Percentiles rank a stretch among this genome's conserved stretches.
phyloP scores from a whole-genome alignment of 2,797 vertebrate species.

The Eidolon dupreanum region DNA sequence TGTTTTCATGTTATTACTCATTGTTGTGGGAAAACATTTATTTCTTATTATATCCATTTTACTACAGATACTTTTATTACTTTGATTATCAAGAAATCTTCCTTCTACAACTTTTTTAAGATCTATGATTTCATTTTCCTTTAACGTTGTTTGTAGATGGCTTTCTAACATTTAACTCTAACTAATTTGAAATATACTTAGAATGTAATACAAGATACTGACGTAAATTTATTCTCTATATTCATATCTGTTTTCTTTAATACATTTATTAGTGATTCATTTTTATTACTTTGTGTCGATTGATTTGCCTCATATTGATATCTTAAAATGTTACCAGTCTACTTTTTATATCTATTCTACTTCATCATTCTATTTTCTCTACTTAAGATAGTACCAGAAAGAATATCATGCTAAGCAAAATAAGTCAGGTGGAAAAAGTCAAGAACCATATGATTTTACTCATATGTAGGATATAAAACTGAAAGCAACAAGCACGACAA shows the following conservation, averaged over 20 bases:
- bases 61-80: neutral
- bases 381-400: neutral
- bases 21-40: neutral
- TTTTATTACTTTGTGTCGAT: constrained; percentile 29
- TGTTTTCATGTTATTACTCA: constrained; percentile 29
- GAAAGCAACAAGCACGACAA: too few relatives aligned
- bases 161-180: constrained; percentile 31
- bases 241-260: constrained; percentile 5
- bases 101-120: constrained; percentile 2
- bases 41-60: constrained; percentile 1
- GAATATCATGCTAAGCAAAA: too few relatives aligned
- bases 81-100: constrained; percentile 38
- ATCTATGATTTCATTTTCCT: neutral
- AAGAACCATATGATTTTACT: too few relatives aligned
- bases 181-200: constrained; percentile 10
- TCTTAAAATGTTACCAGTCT: neutral
- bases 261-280: neutral
- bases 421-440: too few relatives aligned
- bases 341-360: neutral
- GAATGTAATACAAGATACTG: neutral
- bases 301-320: neutral
- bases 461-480: too few relatives aligned
- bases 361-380: constrained; percentile 18
- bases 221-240: neutral
- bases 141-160: neutral